Conservation (phyloP, 2,797 vertebrate genomes). For the Lutjanus campechanus region DNA sequence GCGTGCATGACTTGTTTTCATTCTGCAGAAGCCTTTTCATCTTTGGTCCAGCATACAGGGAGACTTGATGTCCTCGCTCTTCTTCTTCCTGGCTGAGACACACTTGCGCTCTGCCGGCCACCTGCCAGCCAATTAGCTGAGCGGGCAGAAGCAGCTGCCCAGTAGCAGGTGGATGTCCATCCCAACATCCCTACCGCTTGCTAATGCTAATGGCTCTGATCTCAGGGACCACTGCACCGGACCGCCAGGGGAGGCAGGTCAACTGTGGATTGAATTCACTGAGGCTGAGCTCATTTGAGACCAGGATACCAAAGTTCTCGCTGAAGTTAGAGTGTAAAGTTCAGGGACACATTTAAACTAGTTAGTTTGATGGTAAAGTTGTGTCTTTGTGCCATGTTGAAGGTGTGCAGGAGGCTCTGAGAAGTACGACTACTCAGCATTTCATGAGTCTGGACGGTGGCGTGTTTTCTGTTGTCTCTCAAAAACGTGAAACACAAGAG, state of each 20-base stretch:
- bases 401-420: no score
- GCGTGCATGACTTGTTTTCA: conserved; percentile 51
- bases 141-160: conserved; percentile 81
- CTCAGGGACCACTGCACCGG: conserved; percentile 62
- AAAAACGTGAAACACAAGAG: no score
- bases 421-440: no score
- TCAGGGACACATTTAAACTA: no score
- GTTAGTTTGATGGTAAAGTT: no score
- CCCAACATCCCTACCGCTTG: conserved; percentile 74
- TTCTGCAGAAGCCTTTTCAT: conserved; percentile 76
- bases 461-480: no score
- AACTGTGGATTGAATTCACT: conserved; percentile 55
- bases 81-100: conserved; percentile 65
- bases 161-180: conserved; percentile 79
- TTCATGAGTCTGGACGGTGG: no score
- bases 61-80: conserved; percentile 71
- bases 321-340: no score
- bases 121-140: conserved; percentile 85
- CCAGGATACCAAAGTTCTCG: background rate
- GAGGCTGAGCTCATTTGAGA: conserved; percentile 17
- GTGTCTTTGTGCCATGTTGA: no score
- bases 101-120: conserved; percentile 67
- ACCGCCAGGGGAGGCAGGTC: conserved; percentile 51
- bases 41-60: conserved; percentile 69
- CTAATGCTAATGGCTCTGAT: conserved; percentile 82